These are phyloP conservation scores for Drosophila lowei DNA, from an alignment of 1,140 invertebrate genomes.

Conservation along the genomic window DNA sequence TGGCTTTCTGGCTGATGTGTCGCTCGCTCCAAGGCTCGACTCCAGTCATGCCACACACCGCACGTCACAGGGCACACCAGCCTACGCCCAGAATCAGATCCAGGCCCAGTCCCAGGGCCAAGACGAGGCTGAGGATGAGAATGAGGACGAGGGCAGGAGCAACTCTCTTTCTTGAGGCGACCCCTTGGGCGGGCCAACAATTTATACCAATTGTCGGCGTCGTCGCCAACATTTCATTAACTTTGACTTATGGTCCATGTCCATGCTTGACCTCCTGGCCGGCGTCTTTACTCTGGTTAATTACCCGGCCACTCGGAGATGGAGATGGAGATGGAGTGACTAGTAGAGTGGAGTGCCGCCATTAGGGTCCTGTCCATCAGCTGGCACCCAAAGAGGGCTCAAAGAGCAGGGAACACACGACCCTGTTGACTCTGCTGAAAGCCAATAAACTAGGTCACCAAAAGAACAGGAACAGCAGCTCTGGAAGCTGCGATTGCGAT, in stretches of 20 bases:
- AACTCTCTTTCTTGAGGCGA: slow-evolving; percentile 24
- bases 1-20: slow-evolving; percentile 73
- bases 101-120: neutral
- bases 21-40: slow-evolving; percentile 16
- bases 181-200: slow-evolving; percentile 24
- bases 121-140: too few relatives aligned
- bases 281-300: slow-evolving; percentile 59
- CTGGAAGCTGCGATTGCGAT: too few relatives aligned
- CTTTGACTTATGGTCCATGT: slow-evolving; percentile 52
- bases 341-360: slow-evolving; percentile 25
- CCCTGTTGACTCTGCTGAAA: too few relatives aligned
- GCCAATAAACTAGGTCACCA: too few relatives aligned
- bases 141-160: neutral
- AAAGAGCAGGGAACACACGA: too few relatives aligned
- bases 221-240: slow-evolving; percentile 68
- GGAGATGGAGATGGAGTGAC: slow-evolving; percentile 2
- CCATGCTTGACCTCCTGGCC: slow-evolving; percentile 6
- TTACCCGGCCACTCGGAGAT: slow-evolving; percentile 39
- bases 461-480: too few relatives aligned
- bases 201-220: slow-evolving; percentile 66
- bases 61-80: slow-evolving; percentile 8
- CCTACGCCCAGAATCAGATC: too few relatives aligned
- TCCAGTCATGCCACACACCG: neutral
- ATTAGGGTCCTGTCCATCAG: too few relatives aligned
- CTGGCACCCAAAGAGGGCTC: too few relatives aligned